Base-by-base conservation (phyloP, 2,888 invertebrate species). In the Leptinotarsa tumamoca region DNA sequence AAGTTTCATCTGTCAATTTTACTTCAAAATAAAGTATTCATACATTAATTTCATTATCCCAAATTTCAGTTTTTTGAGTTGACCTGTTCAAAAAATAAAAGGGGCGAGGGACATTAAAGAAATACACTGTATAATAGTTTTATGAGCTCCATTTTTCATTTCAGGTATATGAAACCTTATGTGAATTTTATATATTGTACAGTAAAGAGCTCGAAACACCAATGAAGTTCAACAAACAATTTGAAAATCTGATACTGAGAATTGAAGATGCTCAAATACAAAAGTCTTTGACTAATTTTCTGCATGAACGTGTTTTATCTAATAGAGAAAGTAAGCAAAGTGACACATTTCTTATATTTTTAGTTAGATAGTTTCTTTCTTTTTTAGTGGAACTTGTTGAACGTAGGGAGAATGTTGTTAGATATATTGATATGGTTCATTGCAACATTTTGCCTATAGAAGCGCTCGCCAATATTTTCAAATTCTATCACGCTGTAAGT, bases 401-500 rank as follows among this genome's bases (percentile, higher is more conserved):
- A 23, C 73, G 75, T 4, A 68, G 69, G 4, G 66, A 49, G 5
- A 17, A 75, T 43, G 68, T 78, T n/a, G 66, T 73, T 14, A 63
- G 68, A 33, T 78, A 71, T 58, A 56, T 78, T n/a, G 21, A 73
- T 56, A 50, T 78, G 56, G 71, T 71, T 51, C 71, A 78, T 23
- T 17, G 17, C 17, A 66, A 67, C 18, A 54, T 75, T 33, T 52
- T 78, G 21, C 71, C 75, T 4, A 33, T 50, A 68, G 23, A 68
- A 63, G 70, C 68, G 5, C 67, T 78, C 10, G 68, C 27, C 10
- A 23, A 73, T 50, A n/a, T 78, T 17, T 78, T 69, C 52, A 75
- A 73, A 71, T 78, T 75, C 51, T 78, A 75, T 68, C 58, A 75
- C 52, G 17, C 21, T 2, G 77, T 78, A 71, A 75, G 77, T 77